Evolutionary conservation across 2,888 invertebrate species (phyloP), one percentile per base, ranked within the genome.

Genomic region (Andrena praecox): DNA sequence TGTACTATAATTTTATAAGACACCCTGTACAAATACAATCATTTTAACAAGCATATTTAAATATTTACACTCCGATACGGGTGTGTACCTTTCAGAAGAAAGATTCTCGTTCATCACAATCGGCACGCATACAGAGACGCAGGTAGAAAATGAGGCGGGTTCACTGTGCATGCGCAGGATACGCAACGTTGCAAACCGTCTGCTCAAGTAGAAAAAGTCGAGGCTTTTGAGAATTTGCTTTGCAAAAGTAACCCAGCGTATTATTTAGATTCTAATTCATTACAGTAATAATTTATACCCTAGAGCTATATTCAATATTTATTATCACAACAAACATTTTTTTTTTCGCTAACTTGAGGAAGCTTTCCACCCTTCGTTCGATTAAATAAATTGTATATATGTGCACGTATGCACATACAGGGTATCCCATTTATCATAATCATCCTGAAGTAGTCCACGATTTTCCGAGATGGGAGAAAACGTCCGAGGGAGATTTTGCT

Each of bases 321-420:
- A 92, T 93, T 93, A 93, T 93, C 93, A 93, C 93, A 93, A 93
- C 92, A 92, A 93, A 91, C 90, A 92, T 93, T 91, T 91, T 42
- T 20, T 20, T 20, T 89, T 89, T 81, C 87, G 89, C 89, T 82
- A 87, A 82, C 89, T 82, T 83, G 89, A 91, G 89, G 89, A 90
- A 91, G 89, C 84, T 90, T 89, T 87, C 24, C 69, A 76, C 74
- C 89, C 92, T 92, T 92, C 91, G 91, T 93, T 93, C 91, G 87
- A 72, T 90, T 90, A 85, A 87, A 89, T 90, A 89, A 89, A 90
- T 90, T 42, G 91, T 89, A 42, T 50, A 20, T 54, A 54, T 54
- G 54, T 54, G 20, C 24, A 54, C 24, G 8, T 10, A 27, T 56
- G 24, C 56, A 56, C 24, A 56, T 56, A 20, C 35, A 6, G 69